Base-by-base conservation (phyloP, 2,113 vertebrate genomes). In the Pelusios castaneus region DNA sequence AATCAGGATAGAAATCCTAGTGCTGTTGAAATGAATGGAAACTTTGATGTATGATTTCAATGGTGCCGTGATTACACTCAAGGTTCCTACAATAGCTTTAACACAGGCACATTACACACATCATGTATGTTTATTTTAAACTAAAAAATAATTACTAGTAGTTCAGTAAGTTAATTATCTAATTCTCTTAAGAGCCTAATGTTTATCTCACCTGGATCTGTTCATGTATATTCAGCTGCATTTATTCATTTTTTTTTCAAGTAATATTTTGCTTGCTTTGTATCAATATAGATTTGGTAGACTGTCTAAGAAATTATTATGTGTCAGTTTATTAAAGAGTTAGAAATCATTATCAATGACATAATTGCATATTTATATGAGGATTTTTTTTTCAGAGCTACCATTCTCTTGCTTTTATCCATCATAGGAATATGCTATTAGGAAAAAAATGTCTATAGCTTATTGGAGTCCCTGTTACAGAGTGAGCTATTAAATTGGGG, bases 141-240 rank as follows among this genome's bases (percentile, higher is more conserved):
- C 38, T 45, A 76, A 47, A 41, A 45, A 76, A 6, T 14, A 76
- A 76, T 25, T 45, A 24, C 43, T 93, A 80, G 31, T 80, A 89
- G 79, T 87, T 82, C 80, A 49, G 95, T 79, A 34, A n/a, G 2
- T 58, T 89, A 94, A 49, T 92, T 92, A 38, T 16, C 17, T 82
- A 82, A 55, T 51, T 10, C 1, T 85, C 91, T 90, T 29, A 87
- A 83, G 29, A 93, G 75, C 27, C 17, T 45, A 6, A 5, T 38
- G 1, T 1, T 51, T 87, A 52, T 75, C 2, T 84, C 10, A 55
- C 38, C 43, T 73, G 12, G 8, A 73, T 17, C 38, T 63, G 43
- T 1, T 49, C 38, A 45, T 5, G 79, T 63, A 63, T 85, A 45
- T 47, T 88, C 79, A 60, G 13, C 7, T 51, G 25, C 6, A 2